A percentile compares a stretch with the other conserved stretches of the same genome.
These are phyloP conservation scores for Parochlus steinenii DNA, from an alignment of 2,888 invertebrate species.

Conservation along the genomic window DNA sequence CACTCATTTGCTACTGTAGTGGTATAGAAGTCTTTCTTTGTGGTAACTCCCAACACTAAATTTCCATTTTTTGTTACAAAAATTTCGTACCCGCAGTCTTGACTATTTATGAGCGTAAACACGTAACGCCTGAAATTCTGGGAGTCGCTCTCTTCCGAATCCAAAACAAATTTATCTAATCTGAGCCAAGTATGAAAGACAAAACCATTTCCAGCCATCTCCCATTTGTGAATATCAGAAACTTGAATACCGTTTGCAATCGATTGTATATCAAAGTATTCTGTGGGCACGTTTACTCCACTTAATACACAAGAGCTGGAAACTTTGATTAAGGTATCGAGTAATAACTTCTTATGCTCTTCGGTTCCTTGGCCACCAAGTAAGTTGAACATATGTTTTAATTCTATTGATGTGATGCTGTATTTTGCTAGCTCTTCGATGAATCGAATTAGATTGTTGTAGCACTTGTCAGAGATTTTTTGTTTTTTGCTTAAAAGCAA, in stretches of 20 bases:
- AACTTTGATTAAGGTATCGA: no score
- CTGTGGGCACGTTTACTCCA: constrained; percentile 31
- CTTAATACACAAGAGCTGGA: no score
- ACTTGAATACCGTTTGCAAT: constrained; percentile 35
- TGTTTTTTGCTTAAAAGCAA: no score
- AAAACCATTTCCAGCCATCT: constrained; percentile 37
- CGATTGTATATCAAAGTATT: constrained; percentile 35
- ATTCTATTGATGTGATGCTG: constrained; percentile 37
- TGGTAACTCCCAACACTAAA: constrained; percentile 37
- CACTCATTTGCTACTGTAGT: constrained; percentile 32
- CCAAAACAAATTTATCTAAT: constrained; percentile 25
- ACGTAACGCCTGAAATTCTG: constrained; percentile 5
- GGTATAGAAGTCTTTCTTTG: constrained; percentile 38
- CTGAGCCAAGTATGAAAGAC: constrained; percentile 39
- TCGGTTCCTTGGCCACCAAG: no score
- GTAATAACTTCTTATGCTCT: no score
- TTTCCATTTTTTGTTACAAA: constrained; percentile 37
- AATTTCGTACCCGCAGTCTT: constrained; percentile 39
- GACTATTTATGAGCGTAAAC: constrained; percentile 33
- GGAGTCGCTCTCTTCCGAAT: constrained; percentile 11
- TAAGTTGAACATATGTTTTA: constrained; percentile 38
- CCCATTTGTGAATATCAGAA: constrained; percentile 38
- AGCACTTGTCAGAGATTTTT: constrained; percentile 29
- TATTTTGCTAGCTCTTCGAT: constrained; percentile 38
- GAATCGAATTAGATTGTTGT: constrained; percentile 35